phyloP scores from a whole-genome alignment of 2,888 invertebrate species.

The Tolmerus cingulatus region DNA sequence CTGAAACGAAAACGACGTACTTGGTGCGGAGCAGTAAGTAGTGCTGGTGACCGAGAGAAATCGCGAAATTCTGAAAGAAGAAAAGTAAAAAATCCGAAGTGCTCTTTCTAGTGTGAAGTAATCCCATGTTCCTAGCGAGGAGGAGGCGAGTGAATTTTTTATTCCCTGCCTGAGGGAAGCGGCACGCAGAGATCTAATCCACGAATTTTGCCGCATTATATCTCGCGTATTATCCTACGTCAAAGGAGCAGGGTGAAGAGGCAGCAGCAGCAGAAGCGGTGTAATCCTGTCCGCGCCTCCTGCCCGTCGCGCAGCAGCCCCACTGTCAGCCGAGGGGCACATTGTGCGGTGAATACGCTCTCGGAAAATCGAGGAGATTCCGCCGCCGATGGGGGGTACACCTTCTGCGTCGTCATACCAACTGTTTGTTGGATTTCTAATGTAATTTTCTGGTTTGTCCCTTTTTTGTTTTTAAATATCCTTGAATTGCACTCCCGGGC shows the following conservation, averaged over 20 bases:
- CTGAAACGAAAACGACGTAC: neutral
- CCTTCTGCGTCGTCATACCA: slow-evolving; percentile 24
- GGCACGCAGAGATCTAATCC: neutral
- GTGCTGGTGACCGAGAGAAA: neutral
- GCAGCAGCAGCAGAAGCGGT: neutral
- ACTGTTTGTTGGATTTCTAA: slow-evolving; percentile 22
- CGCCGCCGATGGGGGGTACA: slow-evolving; percentile 21
- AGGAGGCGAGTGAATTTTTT: neutral
- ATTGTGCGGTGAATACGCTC: neutral
- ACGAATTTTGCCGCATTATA: slow-evolving; percentile 9
- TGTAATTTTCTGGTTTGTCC: slow-evolving; percentile 7
- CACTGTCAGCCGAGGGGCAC: neutral
- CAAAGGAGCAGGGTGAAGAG: neutral
- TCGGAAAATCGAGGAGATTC: neutral
- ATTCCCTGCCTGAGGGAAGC: neutral
- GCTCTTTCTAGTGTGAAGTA: slow-evolving; percentile 21
- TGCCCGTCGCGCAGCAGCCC: neutral
- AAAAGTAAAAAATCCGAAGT: neutral
- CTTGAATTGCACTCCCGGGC: neutral
- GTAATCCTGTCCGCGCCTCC: neutral
- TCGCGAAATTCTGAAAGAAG: neutral
- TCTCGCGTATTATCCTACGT: neutral
- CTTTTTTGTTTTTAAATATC: neutral
- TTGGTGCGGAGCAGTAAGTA: neutral
- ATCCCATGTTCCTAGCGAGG: slow-evolving; percentile 7